Evolutionary conservation across 1,140 invertebrate genomes (phyloP).

Genomic region (Calycopis cecrops): DNA sequence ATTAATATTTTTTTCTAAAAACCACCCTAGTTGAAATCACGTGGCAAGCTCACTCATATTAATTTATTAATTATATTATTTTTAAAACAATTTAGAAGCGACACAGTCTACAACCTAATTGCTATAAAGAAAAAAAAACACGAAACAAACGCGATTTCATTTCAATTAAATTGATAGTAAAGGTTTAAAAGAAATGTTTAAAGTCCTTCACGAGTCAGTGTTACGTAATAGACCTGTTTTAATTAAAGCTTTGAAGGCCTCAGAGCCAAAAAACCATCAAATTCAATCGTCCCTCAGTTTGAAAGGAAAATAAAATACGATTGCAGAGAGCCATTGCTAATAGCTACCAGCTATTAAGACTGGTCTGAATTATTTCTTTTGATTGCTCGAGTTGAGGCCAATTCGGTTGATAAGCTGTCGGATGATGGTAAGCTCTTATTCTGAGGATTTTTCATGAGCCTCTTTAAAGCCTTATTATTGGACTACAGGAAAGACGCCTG

Average conservation of each 20-base stretch:
- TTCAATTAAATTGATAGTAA: background rate
- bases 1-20: too few species aligned
- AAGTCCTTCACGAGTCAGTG: too few species aligned
- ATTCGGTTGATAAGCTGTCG: background rate
- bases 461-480: background rate
- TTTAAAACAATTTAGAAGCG: too few species aligned
- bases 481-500: background rate
- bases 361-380: slow-evolving; percentile 5
- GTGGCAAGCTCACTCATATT: too few species aligned
- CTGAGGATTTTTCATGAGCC: background rate
- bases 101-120: background rate
- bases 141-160: background rate
- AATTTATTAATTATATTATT: too few species aligned
- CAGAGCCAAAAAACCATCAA: background rate
- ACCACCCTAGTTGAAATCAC: too few species aligned
- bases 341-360: too few species aligned
- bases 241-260: background rate
- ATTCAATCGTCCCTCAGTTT: background rate
- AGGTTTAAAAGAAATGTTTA: too few species aligned
- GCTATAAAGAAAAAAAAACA: too few species aligned
- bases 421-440: background rate
- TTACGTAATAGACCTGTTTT: too few species aligned
- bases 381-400: background rate
- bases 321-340: background rate
- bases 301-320: slow-evolving; percentile 5